Evolutionary conservation across 2,888 invertebrate species (phyloP).

Genomic region (Seira musarum): DNA sequence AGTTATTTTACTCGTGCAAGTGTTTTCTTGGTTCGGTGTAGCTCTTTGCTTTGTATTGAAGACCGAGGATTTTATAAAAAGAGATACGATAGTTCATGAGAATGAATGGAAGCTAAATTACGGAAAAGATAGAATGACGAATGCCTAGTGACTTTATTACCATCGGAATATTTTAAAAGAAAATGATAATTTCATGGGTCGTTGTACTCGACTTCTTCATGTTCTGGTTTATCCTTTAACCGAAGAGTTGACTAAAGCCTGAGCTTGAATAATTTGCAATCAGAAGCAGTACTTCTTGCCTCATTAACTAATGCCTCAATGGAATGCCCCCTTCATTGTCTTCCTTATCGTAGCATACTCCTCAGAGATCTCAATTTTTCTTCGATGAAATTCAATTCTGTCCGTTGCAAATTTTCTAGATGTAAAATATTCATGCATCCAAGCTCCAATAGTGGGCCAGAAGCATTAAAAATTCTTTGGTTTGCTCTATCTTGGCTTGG

Average conservation of each 20-base stretch:
- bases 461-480: too few relatives aligned
- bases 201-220: not conserved
- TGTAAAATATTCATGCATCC: not conserved
- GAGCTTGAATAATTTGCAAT: not conserved
- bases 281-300: conserved; percentile 9
- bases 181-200: conserved; percentile 6
- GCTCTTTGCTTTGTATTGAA: too few relatives aligned
- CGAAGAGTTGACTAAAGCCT: not conserved
- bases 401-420: conserved; percentile 1
- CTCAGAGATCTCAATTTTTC: not conserved
- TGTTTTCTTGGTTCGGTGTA: too few relatives aligned
- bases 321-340: conserved; percentile 1
- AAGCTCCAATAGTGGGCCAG: not conserved
- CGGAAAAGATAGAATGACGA: conserved; percentile 8
- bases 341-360: not conserved
- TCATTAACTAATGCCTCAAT: conserved; percentile 12
- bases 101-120: not conserved
- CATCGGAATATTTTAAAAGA: not conserved
- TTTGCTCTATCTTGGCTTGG: too few relatives aligned
- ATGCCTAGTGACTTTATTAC: not conserved
- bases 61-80: too few relatives aligned
- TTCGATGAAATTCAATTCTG: conserved; percentile 6
- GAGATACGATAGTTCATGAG: too few relatives aligned
- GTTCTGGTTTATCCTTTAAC: too few relatives aligned
- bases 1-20: too few relatives aligned